A percentile compares a stretch with the other conserved stretches of the same genome.
Evolutionary conservation across 2,797 vertebrate species (phyloP).

Genomic region (Chiloscyllium punctatum): DNA sequence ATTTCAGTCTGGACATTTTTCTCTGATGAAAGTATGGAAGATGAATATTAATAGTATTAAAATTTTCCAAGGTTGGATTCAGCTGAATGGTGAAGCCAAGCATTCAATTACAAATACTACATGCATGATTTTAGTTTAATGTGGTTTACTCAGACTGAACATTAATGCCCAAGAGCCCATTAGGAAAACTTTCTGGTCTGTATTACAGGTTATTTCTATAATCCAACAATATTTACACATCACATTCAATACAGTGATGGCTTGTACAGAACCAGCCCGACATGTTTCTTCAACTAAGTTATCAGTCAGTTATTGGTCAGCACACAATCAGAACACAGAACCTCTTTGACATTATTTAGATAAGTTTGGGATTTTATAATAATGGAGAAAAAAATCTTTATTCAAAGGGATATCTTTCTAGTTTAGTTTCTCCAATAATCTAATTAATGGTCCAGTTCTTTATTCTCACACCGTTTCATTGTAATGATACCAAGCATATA

Average conservation of each 20-base stretch:
- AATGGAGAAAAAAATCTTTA: not conserved
- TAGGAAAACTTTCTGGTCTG: not conserved
- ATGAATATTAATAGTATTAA: slow-evolving; percentile 28
- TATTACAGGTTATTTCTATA: not conserved
- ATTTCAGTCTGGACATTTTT: slow-evolving; percentile 43
- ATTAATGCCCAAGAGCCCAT: not conserved
- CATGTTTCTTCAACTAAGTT: no score
- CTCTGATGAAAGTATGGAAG: slow-evolving; percentile 42
- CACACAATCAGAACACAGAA: not conserved
- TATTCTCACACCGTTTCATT: not conserved
- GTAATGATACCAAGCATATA: not conserved
- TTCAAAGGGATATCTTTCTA: not conserved
- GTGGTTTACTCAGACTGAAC: not conserved
- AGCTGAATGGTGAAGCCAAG: slow-evolving; percentile 40
- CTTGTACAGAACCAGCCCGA: not conserved
- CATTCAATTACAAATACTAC: slow-evolving; percentile 36
- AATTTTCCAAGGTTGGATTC: slow-evolving; percentile 31
- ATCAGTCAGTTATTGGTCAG: no score
- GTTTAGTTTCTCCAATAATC: not conserved
- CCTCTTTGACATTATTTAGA: not conserved
- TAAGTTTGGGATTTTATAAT: not conserved
- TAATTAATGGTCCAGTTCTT: not conserved
- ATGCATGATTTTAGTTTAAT: slow-evolving; percentile 46
- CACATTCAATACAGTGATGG: not conserved
- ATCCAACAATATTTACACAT: slow-evolving; percentile 4